Conservation (phyloP, 2,797 vertebrate species). For the Gallirallus australis region DNA sequence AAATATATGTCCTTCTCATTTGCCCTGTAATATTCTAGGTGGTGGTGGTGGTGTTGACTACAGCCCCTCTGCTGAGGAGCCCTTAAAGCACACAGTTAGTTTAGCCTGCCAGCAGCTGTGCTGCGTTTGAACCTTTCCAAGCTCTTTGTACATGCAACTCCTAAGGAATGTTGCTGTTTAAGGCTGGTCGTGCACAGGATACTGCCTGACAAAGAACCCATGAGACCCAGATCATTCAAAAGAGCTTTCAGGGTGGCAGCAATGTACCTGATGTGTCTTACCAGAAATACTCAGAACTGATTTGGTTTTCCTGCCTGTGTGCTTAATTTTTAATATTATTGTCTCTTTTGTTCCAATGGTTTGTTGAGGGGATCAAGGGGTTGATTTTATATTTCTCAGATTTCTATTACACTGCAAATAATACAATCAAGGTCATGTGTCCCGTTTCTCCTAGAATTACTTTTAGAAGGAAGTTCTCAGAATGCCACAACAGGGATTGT, state of each 20-base stretch:
- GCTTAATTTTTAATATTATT: background rate
- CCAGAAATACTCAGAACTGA: background rate
- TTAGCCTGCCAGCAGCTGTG: background rate
- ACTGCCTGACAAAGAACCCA: background rate
- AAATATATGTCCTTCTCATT: background rate
- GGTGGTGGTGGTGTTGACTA: background rate
- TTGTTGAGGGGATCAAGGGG: background rate
- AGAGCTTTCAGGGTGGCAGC: background rate
- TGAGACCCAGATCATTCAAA: background rate
- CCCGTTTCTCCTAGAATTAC: background rate
- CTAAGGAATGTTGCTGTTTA: background rate
- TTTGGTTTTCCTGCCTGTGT: background rate
- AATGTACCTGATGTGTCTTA: fast-evolving
- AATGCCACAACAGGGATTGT: background rate
- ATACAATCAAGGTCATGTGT: background rate
- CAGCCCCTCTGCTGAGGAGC: background rate
- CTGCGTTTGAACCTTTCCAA: background rate
- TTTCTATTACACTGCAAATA: background rate
- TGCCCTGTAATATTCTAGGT: background rate
- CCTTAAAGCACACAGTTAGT: background rate
- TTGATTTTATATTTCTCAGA: background rate
- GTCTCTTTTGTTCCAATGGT: background rate
- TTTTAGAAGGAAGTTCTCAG: background rate
- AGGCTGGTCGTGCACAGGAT: background rate
- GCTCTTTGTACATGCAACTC: background rate